Percentiles rank a stretch among this genome's conserved stretches.
phyloP scores from a whole-genome alignment of 2,797 vertebrate genomes.

The Megaceryle alcyon region DNA sequence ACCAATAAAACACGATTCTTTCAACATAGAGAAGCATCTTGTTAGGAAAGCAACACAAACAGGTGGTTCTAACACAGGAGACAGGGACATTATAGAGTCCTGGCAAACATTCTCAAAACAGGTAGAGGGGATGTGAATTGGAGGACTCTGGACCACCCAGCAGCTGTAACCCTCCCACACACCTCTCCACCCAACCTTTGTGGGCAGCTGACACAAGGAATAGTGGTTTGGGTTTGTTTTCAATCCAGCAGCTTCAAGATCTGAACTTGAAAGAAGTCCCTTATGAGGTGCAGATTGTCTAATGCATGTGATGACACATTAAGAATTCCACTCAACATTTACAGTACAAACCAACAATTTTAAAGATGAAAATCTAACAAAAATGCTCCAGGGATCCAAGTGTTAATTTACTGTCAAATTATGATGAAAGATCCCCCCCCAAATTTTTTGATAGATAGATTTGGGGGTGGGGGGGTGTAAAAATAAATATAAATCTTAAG shows the following conservation, averaged over 20 bases:
- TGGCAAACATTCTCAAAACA: background rate
- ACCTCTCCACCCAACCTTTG: background rate
- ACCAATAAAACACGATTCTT: background rate
- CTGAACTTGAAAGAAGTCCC: background rate
- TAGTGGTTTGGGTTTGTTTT: background rate
- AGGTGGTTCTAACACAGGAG: fast-evolving
- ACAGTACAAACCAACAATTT: background rate
- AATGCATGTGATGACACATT: too few relatives aligned
- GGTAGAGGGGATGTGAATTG: background rate
- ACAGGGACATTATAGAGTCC: fast-evolving
- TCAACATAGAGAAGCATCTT: background rate
- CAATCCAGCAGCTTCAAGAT: background rate
- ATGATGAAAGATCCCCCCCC: background rate
- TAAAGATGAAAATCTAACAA: background rate
- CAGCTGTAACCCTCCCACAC: background rate
- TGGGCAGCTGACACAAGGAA: too few relatives aligned
- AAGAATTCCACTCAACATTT: background rate
- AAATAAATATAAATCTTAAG: background rate
- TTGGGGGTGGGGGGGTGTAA: background rate
- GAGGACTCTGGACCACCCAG: background rate
- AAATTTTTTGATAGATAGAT: background rate
- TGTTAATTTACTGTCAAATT: background rate
- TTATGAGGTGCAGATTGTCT: background rate
- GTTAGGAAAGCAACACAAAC: background rate
- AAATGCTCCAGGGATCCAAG: background rate